A percentile compares a stretch with the other conserved stretches of the same genome.
phyloP scores from a whole-genome alignment of 2,888 invertebrate genomes.

The Cosmopolites sordidus region DNA sequence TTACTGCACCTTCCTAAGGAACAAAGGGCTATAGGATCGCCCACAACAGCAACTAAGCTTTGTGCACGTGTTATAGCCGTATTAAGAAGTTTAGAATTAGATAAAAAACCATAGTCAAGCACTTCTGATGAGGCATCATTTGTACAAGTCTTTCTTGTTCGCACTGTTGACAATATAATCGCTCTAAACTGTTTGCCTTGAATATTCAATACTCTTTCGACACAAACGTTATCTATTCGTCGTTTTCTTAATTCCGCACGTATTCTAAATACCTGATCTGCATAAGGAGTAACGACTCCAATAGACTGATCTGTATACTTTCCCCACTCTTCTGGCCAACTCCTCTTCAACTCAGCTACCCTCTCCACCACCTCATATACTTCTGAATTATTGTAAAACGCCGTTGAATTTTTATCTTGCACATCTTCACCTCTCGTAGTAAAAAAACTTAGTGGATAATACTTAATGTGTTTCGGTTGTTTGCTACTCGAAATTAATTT shows the following conservation, averaged over 20 bases:
- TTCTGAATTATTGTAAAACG: constrained; percentile 78
- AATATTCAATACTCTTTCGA: constrained; percentile 78
- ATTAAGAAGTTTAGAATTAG: constrained; percentile 75
- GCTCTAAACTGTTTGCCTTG: constrained; percentile 85
- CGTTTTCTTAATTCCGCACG: constrained; percentile 71
- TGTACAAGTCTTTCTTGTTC: constrained; percentile 69
- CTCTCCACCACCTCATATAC: constrained; percentile 70
- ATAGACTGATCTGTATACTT: constrained; percentile 71
- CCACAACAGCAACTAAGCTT: constrained; percentile 77
- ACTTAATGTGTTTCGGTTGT: constrained; percentile 64
- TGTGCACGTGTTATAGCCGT: constrained; percentile 80
- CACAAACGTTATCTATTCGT: constrained; percentile 69
- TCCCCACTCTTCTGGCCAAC: constrained; percentile 75
- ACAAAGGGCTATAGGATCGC: constrained; percentile 78
- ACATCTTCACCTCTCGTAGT: constrained; percentile 75
- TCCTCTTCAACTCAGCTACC: constrained; percentile 64
- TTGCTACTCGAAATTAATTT: constrained; percentile 69
- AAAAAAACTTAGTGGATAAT: constrained; percentile 74
- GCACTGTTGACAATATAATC: constrained; percentile 73
- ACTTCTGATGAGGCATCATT: constrained; percentile 54
- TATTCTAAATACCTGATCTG: constrained; percentile 74
- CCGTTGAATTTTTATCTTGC: constrained; percentile 73
- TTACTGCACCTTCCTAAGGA: constrained; percentile 76
- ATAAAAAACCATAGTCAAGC: constrained; percentile 77
- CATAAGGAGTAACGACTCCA: constrained; percentile 80